Evolutionary conservation across 2,113 vertebrate species (phyloP), one percentile per base, ranked within the genome.

Genomic region (Gambusia affinis): DNA sequence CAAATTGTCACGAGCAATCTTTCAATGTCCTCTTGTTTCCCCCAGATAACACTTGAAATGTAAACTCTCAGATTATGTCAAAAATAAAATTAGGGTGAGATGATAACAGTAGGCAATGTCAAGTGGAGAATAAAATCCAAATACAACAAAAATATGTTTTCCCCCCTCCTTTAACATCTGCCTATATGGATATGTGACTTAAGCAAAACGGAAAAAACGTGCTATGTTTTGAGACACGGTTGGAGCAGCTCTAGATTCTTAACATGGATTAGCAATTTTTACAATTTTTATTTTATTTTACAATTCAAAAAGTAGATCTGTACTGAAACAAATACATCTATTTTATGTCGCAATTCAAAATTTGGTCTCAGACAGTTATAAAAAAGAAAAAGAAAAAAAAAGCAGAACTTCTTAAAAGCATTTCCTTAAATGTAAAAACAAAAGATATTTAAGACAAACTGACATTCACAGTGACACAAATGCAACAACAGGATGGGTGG

Each of bases 301-400:
- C 29, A 19, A 10, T 47, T 5, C 27, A 76, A 44, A 5, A 37
- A 37, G 35, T 37, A 37, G 1, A 15, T n/a, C 12, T 19, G 7
- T 22, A 42, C 14, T 12, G 12, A 11, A n/a, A 29, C 42, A 75
- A 44, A 54, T 42, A 27, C 35, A 5, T 4, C 37, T 1, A 22
- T n/a, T 10, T 19, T 67, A 24, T 30, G 47, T 33, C 51, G n/a
- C 1, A 37, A n/a, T 30, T 51, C 14, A 42, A 12, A 0, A 10
- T 66, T 67, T 27, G 35, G 60, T 28, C n/a, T 29, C 35, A 68
- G 15, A 63, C 8, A 31, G 14, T 66, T 27, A 27, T 27, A 27
- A 27, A 27, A 27, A 27, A 67, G 47, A 73, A 80, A 80, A 39
- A 33, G 24, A 35, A 15, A 10, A 64, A 63, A 73, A 80, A 42